These are phyloP conservation scores for Chaetodon auriga DNA, from an alignment of 2,113 vertebrate species.

Conservation along the genomic window DNA sequence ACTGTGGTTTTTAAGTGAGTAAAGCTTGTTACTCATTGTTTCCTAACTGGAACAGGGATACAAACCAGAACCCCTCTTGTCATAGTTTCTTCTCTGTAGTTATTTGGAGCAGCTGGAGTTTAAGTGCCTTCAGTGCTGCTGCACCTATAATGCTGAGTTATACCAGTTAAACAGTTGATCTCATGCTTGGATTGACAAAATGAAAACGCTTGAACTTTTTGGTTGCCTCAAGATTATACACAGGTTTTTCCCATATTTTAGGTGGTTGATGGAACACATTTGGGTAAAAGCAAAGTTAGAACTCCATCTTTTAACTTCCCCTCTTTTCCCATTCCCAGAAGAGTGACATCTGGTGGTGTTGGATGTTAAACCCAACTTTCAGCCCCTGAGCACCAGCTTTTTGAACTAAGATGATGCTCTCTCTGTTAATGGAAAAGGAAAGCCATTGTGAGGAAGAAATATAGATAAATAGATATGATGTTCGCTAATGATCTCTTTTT, in stretches of 20 bases:
- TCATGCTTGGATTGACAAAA: neutral
- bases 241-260: neutral
- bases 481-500: neutral
- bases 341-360: conserved; percentile 41
- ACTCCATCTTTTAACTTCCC: neutral
- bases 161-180: neutral
- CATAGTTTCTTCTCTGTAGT: conserved; percentile 6
- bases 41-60: conserved; percentile 38
- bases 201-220: neutral
- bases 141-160: no score
- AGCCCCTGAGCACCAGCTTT: neutral
- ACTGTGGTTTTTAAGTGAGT: conserved; percentile 35
- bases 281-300: neutral
- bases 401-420: conserved; percentile 7
- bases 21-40: conserved; percentile 47
- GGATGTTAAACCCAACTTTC: conserved; percentile 29
- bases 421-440: neutral
- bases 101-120: neutral
- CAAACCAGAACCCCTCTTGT: conserved; percentile 44
- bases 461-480: neutral
- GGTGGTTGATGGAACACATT: neutral
- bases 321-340: neutral
- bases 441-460: neutral
- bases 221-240: neutral
- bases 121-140: conserved; percentile 1